These are phyloP conservation scores for Mareca penelope DNA, from an alignment of 2,797 vertebrate species.

Conservation along the genomic window DNA sequence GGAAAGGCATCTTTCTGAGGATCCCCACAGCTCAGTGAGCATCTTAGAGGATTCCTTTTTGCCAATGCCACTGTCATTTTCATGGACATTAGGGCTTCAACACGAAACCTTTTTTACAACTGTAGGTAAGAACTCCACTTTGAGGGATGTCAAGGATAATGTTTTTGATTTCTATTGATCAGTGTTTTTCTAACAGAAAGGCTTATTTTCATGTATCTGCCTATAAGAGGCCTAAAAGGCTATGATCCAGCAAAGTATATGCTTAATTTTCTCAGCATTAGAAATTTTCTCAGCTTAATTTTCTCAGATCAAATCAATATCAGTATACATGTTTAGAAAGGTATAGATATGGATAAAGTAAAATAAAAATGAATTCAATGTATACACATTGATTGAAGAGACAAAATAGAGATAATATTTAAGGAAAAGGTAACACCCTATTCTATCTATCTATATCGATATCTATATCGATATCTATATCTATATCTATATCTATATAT, in stretches of 20 bases:
- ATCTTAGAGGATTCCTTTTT: not conserved
- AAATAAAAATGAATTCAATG: not conserved
- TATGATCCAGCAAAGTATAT: not conserved
- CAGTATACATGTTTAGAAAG: not conserved
- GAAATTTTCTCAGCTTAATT: not conserved
- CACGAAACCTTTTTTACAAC: not conserved
- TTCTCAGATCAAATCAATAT: not conserved
- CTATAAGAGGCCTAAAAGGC: not conserved
- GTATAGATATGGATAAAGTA: not conserved
- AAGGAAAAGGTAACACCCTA: not conserved
- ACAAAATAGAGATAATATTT: not conserved
- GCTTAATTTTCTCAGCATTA: not conserved
- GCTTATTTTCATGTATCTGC: not conserved
- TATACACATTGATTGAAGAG: not conserved
- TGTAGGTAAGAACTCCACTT: not conserved
- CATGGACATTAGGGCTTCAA: not conserved
- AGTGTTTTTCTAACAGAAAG: not conserved
- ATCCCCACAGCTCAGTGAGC: not conserved
- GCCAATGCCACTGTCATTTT: not conserved
- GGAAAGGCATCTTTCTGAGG: not conserved
- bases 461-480: too few relatives aligned
- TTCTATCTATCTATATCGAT: not conserved
- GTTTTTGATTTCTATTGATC: not conserved
- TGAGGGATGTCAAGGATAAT: not conserved
- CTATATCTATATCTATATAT: too few relatives aligned